A percentile compares a stretch with the other conserved stretches of the same genome.
These are phyloP conservation scores for Xiphophorus couchianus DNA, from an alignment of 2,113 vertebrate species.

Conservation along the genomic window DNA sequence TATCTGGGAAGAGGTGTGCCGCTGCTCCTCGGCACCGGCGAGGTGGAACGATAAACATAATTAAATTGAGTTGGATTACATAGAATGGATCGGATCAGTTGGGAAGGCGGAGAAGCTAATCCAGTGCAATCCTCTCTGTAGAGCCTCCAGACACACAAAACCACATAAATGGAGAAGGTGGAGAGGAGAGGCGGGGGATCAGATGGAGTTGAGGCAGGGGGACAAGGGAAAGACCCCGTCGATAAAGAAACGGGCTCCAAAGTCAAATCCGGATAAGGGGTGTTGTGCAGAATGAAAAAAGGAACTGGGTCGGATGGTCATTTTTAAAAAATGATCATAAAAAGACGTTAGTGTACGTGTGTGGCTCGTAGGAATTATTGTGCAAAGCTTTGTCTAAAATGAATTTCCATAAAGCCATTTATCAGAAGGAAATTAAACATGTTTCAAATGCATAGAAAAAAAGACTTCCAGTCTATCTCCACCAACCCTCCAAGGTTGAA, in stretches of 20 bases:
- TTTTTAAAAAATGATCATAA: not conserved
- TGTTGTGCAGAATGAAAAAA: not conserved
- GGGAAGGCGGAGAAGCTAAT: constrained; percentile 77
- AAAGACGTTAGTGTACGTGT: not conserved
- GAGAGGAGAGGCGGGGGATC: constrained; percentile 22
- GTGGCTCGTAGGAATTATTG: not conserved
- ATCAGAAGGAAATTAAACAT: not conserved
- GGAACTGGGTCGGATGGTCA: not conserved
- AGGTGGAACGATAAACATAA: constrained; percentile 81
- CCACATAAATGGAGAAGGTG: constrained; percentile 64
- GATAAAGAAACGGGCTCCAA: constrained; percentile 21
- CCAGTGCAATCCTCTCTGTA: constrained; percentile 77
- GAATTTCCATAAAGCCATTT: not conserved
- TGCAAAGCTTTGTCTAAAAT: not conserved
- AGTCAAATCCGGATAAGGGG: constrained; percentile 28
- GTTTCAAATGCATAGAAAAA: not conserved
- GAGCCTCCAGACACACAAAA: constrained; percentile 71
- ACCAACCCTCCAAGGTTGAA: constrained; percentile 42
- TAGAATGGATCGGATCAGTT: constrained; percentile 79
- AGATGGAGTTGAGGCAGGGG: constrained; percentile 37
- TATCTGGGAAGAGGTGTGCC: constrained; percentile 72
- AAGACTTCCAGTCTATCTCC: not conserved
- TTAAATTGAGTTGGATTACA: constrained; percentile 83
- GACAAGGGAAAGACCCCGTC: constrained; percentile 20
- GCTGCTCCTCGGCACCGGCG: constrained; percentile 63